A percentile compares a stretch with the other conserved stretches of the same genome.
Conservation (phyloP, 2,797 vertebrate species). For the Betta splendens region DNA sequence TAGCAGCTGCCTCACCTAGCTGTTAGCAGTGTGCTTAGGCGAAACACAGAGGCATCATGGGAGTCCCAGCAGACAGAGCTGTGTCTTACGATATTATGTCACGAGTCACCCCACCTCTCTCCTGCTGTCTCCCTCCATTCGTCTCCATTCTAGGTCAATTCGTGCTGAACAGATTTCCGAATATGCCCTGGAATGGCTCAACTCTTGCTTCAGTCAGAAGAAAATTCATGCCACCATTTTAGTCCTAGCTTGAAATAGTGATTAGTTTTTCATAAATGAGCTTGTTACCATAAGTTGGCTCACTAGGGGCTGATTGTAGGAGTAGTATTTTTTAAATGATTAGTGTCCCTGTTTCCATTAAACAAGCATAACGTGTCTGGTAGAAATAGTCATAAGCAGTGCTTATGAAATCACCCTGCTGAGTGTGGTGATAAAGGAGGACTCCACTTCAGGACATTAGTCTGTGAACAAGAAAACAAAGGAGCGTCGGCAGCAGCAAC, state of each 20-base stretch:
- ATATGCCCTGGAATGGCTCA: constrained; percentile 12
- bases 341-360: neutral
- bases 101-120: constrained; percentile 19
- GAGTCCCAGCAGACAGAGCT: constrained; percentile 38
- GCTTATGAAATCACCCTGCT: neutral
- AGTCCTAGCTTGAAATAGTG: constrained; percentile 1
- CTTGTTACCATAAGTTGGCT: constrained; percentile 15
- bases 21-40: constrained; percentile 53
- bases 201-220: constrained; percentile 1
- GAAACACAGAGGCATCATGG: constrained; percentile 56
- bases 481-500: neutral
- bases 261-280: constrained; percentile 3
- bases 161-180: neutral
- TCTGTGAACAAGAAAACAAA: neutral
- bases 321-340: neutral
- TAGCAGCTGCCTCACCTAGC: constrained; percentile 58
- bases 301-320: constrained; percentile 4
- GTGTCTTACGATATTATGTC: constrained; percentile 45
- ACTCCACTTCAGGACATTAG: neutral
- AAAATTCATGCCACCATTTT: constrained; percentile 14
- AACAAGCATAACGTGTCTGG: neutral
- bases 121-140: constrained; percentile 17
- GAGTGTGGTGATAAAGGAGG: neutral
- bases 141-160: constrained; percentile 1
- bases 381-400: too few species aligned